Conservation (phyloP, 2,113 vertebrate genomes). For the Balaeniceps rex region DNA sequence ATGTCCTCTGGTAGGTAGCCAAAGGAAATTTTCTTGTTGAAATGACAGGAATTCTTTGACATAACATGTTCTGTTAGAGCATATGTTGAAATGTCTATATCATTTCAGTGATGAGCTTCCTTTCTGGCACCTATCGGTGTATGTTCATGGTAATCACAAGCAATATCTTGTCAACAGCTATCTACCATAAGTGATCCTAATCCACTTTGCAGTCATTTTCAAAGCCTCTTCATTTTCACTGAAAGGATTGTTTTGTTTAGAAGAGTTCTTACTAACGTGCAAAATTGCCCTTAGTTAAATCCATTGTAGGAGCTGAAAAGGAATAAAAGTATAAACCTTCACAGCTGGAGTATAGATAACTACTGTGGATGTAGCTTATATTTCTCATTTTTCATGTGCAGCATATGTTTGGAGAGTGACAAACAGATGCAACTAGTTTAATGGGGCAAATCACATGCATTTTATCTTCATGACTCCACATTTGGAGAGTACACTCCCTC, state of each 20-base stretch:
- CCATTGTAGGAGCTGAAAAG: conserved; percentile 45
- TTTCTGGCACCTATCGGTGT: conserved; percentile 40
- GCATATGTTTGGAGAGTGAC: not conserved
- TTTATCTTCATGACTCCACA: not conserved
- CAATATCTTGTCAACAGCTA: conserved; percentile 49
- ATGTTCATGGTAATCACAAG: conserved; percentile 24
- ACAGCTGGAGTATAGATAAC: conserved; percentile 42
- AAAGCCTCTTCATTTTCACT: conserved; percentile 59
- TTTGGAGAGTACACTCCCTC: not conserved
- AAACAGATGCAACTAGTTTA: conserved; percentile 13
- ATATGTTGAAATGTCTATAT: conserved; percentile 42
- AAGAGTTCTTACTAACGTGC: conserved; percentile 62
- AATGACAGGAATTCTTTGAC: conserved; percentile 38
- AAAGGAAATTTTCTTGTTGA: conserved; percentile 11
- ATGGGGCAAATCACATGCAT: not conserved
- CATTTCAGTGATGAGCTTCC: not conserved
- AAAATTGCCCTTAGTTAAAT: conserved; percentile 61
- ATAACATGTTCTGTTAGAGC: conserved; percentile 22
- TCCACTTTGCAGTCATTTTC: conserved; percentile 58
- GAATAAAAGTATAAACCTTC: conserved; percentile 38
- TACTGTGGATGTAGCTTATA: not conserved
- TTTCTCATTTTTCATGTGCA: not conserved
- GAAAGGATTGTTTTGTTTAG: conserved; percentile 49
- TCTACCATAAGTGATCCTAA: conserved; percentile 53
- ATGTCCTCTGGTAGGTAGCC: conserved; percentile 8